A percentile compares a stretch with the other conserved stretches of the same genome.
Conservation (phyloP, 2,797 vertebrate genomes). For the Rallus crepitans region DNA sequence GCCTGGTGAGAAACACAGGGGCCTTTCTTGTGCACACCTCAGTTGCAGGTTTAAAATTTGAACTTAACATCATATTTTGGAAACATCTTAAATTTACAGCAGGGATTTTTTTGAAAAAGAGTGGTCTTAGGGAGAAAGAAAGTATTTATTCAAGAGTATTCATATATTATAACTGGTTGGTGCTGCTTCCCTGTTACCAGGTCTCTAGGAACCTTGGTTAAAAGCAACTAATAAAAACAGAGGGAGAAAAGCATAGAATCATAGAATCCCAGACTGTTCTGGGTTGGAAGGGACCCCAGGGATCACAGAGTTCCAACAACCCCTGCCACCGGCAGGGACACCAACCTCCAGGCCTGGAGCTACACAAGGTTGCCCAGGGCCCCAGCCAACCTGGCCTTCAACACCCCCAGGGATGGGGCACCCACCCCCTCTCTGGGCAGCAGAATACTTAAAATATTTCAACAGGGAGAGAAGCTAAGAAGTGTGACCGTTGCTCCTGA, state of each 20-base stretch:
- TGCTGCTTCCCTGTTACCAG: not conserved
- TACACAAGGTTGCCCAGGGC: too few species aligned
- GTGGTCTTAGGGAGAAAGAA: not conserved
- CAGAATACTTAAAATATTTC: not conserved
- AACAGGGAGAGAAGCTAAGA: not conserved
- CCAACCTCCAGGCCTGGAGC: too few species aligned
- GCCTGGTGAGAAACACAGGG: not conserved
- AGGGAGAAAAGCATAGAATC: not conserved
- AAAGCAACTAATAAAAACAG: not conserved
- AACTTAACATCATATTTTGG: not conserved
- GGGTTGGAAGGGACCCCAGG: too few species aligned
- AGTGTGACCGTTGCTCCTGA: not conserved
- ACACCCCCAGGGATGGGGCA: too few species aligned
- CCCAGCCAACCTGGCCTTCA: too few species aligned
- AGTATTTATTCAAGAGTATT: not conserved
- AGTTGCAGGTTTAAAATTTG: not conserved
- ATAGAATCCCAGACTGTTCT: too few species aligned
- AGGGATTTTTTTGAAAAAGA: not conserved
- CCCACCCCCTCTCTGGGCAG: not conserved
- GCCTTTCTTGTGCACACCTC: not conserved
- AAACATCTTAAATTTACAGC: not conserved
- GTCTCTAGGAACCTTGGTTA: not conserved
- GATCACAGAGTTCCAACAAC: too few species aligned
- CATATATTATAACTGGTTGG: not conserved
- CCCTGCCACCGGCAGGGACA: too few species aligned